Percentiles rank a stretch among this genome's conserved stretches.
phyloP scores from a whole-genome alignment of 2,113 vertebrate species.

The Nesogale talazaci region DNA sequence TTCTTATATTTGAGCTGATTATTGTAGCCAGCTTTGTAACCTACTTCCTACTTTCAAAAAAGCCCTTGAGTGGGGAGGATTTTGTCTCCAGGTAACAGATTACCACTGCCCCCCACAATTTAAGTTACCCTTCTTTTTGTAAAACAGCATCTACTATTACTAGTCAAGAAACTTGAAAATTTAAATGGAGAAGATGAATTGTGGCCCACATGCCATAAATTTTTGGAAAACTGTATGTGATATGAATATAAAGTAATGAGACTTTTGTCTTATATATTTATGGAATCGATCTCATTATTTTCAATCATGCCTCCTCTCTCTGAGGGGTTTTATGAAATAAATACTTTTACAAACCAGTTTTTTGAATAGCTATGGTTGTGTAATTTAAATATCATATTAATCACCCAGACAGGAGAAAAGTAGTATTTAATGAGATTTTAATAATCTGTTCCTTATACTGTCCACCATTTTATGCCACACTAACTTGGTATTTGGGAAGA shows the following conservation, averaged over 20 bases:
- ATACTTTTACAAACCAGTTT: neutral
- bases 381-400: slow-evolving; percentile 42
- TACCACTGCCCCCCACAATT: slow-evolving; percentile 61
- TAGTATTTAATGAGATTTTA: slow-evolving; percentile 59
- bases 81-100: slow-evolving; percentile 30
- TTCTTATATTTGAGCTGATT: too few species aligned
- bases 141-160: slow-evolving; percentile 74
- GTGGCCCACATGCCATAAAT: slow-evolving; percentile 59
- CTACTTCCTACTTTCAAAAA: slow-evolving; percentile 48
- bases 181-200: slow-evolving; percentile 77
- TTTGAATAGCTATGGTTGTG: neutral
- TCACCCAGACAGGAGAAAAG: neutral
- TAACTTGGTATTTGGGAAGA: slow-evolving; percentile 78
- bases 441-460: slow-evolving; percentile 78
- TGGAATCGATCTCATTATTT: slow-evolving; percentile 48
- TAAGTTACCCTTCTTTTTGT: slow-evolving; percentile 80
- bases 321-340: slow-evolving; percentile 2
- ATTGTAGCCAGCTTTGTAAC: slow-evolving; percentile 10
- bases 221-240: slow-evolving; percentile 8
- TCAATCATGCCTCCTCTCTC: neutral
- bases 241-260: slow-evolving; percentile 51
- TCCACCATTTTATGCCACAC: slow-evolving; percentile 81
- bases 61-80: neutral
- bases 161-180: slow-evolving; percentile 82
- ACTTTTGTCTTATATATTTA: slow-evolving; percentile 3